Conservation (phyloP, 2,888 invertebrate genomes). For the Reticulitermes lucifugus region DNA sequence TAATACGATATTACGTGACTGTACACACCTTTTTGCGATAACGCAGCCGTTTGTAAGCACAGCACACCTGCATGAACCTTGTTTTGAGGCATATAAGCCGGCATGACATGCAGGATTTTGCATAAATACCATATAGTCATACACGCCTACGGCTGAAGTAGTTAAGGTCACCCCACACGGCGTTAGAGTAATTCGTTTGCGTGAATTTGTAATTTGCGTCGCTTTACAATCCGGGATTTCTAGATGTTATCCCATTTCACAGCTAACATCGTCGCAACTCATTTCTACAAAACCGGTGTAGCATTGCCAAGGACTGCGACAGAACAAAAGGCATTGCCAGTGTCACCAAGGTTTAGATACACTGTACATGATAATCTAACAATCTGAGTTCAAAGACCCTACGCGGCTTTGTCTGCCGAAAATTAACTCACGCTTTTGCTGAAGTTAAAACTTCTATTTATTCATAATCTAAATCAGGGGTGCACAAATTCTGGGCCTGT, state of each 20-base stretch:
- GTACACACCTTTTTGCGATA: neutral
- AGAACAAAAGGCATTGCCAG: neutral
- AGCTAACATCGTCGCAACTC: neutral
- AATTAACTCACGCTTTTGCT: too few species aligned
- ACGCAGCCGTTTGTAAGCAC: too few species aligned
- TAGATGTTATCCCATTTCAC: neutral
- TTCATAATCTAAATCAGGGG: too few species aligned
- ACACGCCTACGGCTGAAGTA: neutral
- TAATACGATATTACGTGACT: neutral
- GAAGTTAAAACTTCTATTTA: too few species aligned
- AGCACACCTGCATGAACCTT: neutral
- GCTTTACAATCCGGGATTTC: neutral
- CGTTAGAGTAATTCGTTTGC: neutral
- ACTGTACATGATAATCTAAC: neutral
- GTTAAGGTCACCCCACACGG: neutral
- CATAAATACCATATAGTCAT: neutral
- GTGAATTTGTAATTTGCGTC: neutral
- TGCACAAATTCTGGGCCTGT: too few species aligned
- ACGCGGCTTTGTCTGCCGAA: too few species aligned
- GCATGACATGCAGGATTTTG: neutral
- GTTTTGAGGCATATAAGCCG: neutral
- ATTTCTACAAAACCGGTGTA: neutral
- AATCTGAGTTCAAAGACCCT: neutral
- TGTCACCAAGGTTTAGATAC: neutral
- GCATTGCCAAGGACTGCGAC: neutral